Evolutionary conservation across 2,113 vertebrate genomes (phyloP).

Genomic region (Sphaerodactylus townsendi): DNA sequence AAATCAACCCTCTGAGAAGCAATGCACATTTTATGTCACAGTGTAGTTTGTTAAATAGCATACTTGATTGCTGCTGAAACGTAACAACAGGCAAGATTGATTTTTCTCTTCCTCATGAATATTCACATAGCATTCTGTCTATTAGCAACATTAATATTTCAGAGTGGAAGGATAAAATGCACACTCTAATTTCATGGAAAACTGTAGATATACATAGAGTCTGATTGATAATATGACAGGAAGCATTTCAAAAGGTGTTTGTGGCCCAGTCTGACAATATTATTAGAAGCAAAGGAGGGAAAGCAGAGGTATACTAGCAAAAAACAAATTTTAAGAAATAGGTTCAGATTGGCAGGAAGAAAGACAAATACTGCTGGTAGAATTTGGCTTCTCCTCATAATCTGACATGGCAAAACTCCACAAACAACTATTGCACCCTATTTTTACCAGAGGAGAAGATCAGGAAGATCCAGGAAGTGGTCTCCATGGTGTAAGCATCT

Average conservation of each 20-base stretch:
- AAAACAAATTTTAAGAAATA: not conserved
- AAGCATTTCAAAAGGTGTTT: constrained; percentile 52
- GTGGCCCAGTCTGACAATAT: constrained; percentile 40
- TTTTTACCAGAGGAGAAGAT: no score
- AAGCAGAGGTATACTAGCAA: no score
- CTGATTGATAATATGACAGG: constrained; percentile 53
- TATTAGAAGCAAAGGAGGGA: constrained; percentile 37
- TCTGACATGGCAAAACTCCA: no score
- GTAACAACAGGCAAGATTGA: constrained; percentile 57
- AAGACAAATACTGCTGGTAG: no score
- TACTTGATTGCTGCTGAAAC: constrained; percentile 58
- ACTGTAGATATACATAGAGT: constrained; percentile 54
- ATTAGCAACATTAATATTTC: constrained; percentile 67
- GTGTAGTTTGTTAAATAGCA: constrained; percentile 56
- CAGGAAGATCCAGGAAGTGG: no score
- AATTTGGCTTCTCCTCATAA: no score
- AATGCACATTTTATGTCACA: constrained; percentile 69
- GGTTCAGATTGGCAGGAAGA: no score
- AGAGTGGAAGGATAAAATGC: constrained; percentile 64
- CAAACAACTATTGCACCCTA: no score
- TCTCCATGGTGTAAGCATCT: no score
- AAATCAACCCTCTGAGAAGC: constrained; percentile 54
- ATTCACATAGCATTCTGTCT: constrained; percentile 66
- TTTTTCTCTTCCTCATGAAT: constrained; percentile 64
- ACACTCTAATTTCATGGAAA: constrained; percentile 62